Evolutionary conservation across 2,888 invertebrate species (phyloP), one percentile per base, ranked within the genome.

Genomic region (Parnassius apollo): DNA sequence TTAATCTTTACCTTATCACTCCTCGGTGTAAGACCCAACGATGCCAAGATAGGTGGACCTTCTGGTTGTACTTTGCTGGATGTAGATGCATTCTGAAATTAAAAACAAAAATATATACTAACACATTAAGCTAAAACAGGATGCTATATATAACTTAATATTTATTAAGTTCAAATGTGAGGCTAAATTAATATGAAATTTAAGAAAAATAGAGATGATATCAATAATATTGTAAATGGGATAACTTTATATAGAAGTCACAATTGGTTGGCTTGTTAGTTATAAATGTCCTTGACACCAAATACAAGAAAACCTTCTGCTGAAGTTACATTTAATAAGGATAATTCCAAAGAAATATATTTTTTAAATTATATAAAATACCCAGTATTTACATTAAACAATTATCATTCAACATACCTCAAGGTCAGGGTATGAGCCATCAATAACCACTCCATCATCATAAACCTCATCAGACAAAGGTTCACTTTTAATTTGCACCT

Each of bases 401-500:
- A 58, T 48, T 35, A 73, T 70, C 73, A 50, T 74, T 67, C 75
- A 68, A 83, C 85, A 81, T 76, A 92, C 92, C 85, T 92, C 91
- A 81, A 73, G 76, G 61, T 86, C 85, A 71, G 84, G 83, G 69
- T 92, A 92, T 70, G 86, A 82, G 12, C 86, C 88, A 83, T 92
- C 92, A 81, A 92, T 92, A 68, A 84, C 81, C 74, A 92, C 90
- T 80, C 91, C 92, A 86, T 92, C 92, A 83, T 92, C 91, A 86
- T 91, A 91, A 50, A 81, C 82, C 67, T 87, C 92, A 86, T 93
- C 93, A 76, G 87, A 92, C 44, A 91, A 77, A 65, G 93, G 93
- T 74, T 94, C 94, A 82, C 88, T 91, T 83, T 94, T 94, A 66
- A 94, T 87, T 69, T 91, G 88, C 65, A 92, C 78, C 93, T 93